Conservation (phyloP, 2,888 invertebrate genomes). For the Eupithecia exiguata region DNA sequence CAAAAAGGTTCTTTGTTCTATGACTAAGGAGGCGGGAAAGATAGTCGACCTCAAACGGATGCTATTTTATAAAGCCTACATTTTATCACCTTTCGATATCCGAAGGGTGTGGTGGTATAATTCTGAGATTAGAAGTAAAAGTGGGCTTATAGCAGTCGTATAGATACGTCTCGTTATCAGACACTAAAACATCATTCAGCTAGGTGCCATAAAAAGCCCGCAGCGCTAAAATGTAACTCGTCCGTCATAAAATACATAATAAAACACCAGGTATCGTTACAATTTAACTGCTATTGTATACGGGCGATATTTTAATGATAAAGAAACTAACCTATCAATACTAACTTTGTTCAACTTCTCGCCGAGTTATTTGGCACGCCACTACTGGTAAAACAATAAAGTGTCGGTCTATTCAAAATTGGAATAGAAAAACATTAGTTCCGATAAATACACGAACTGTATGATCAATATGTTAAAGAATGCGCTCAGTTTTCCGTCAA, state of each 20-base stretch:
- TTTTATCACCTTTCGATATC: conserved; percentile 10
- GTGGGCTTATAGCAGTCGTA: conserved; percentile 44
- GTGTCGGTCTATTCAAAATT: background rate
- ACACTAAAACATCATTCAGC: conserved; percentile 74
- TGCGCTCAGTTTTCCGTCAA: conserved; percentile 49
- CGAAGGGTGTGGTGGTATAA: conserved; percentile 26
- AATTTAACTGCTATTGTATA: conserved; percentile 82
- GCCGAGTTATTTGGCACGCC: background rate
- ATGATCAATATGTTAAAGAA: conserved; percentile 15
- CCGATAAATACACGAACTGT: background rate
- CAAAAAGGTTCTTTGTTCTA: conserved; percentile 5
- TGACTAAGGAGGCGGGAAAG: conserved; percentile 7
- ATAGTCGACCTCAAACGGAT: background rate
- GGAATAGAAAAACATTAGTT: background rate
- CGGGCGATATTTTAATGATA: conserved; percentile 69
- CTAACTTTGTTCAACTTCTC: conserved; percentile 41
- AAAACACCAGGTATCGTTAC: conserved; percentile 77
- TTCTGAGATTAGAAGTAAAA: conserved; percentile 50
- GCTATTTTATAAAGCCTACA: background rate
- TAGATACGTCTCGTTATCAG: conserved; percentile 76
- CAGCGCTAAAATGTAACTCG: conserved; percentile 82
- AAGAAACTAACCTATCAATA: conserved; percentile 56
- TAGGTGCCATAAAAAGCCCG: conserved; percentile 80
- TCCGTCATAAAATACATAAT: conserved; percentile 77
- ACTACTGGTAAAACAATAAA: background rate